These are phyloP conservation scores for Monoplex corrugatus DNA, from an alignment of 2,888 invertebrate genomes.

Conservation along the genomic window DNA sequence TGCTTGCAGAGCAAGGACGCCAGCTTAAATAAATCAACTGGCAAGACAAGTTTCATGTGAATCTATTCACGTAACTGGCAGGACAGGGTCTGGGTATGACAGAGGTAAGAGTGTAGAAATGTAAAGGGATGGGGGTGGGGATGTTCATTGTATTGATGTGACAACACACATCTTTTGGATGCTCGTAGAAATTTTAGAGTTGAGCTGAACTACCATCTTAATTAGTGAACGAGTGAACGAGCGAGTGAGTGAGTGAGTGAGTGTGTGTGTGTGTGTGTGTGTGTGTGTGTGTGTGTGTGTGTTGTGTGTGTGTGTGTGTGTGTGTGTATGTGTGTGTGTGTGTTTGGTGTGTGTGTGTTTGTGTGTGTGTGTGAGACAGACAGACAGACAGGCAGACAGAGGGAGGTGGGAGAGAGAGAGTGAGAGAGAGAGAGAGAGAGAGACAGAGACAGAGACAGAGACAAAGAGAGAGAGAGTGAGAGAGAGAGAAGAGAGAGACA, in stretches of 20 bases:
- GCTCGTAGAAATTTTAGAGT: too few relatives aligned
- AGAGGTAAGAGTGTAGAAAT: too few relatives aligned
- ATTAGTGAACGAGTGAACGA: neutral
- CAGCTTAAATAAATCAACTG: too few relatives aligned
- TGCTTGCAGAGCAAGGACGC: too few relatives aligned
- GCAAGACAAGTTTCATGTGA: too few relatives aligned
- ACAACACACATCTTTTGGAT: too few relatives aligned
- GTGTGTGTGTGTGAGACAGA: neutral
- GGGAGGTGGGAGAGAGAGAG: neutral
- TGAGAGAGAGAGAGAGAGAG: neutral
- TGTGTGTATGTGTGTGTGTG: neutral
- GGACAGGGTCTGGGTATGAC: too few relatives aligned
- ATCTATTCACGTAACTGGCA: too few relatives aligned
- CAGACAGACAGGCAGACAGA: neutral
- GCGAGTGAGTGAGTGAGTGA: neutral
- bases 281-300: constrained; percentile 7
- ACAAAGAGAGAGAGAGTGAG: neutral
- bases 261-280: neutral
- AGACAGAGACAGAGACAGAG: neutral
- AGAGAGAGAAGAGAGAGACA: neutral
- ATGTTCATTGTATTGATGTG: too few relatives aligned
- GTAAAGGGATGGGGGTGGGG: too few relatives aligned
- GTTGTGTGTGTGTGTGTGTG: constrained; percentile 17
- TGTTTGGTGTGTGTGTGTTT: constrained; percentile 8
- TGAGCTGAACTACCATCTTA: too few relatives aligned